Conservation (phyloP, 1,140 invertebrate species). For the Bicyclus anynana region DNA sequence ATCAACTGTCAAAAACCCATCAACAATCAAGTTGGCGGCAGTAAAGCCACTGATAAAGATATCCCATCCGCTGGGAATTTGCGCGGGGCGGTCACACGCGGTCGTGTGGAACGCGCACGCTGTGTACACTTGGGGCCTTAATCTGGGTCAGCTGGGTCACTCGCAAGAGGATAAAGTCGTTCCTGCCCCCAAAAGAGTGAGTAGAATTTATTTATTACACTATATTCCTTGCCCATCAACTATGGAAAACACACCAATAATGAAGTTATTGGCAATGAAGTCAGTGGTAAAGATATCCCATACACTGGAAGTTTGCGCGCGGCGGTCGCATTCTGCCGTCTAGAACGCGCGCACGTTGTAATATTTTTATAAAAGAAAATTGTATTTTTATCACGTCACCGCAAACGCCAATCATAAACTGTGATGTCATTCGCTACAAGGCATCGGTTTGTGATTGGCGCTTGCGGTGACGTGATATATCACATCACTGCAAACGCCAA, state of each 20-base stretch:
- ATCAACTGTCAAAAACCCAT: conserved; percentile 39
- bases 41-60: conserved; percentile 54
- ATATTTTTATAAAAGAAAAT: too few relatives aligned
- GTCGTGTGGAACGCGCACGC: conserved; percentile 80
- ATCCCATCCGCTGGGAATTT: conserved; percentile 72
- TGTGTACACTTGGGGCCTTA: conserved; percentile 82
- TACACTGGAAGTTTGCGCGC: conserved; percentile 78
- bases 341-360: conserved; percentile 78
- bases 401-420: too few relatives aligned
- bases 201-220: too few relatives aligned
- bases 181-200: conserved; percentile 66
- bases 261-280: conserved; percentile 44
- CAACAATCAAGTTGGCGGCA: conserved; percentile 42
- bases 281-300: conserved; percentile 53
- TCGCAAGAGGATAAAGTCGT: conserved; percentile 58
- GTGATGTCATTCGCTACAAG: too few relatives aligned
- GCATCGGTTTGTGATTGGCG: too few relatives aligned
- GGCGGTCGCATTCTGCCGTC: conserved; percentile 82
- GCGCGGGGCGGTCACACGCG: conserved; percentile 81
- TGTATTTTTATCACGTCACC: too few relatives aligned
- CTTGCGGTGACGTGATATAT: too few relatives aligned
- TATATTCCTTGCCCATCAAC: conserved; percentile 39
- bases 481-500: too few relatives aligned
- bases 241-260: conserved; percentile 40
- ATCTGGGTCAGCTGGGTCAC: conserved; percentile 86